Conservation (phyloP, 2,113 vertebrate species). For the Pica pica region DNA sequence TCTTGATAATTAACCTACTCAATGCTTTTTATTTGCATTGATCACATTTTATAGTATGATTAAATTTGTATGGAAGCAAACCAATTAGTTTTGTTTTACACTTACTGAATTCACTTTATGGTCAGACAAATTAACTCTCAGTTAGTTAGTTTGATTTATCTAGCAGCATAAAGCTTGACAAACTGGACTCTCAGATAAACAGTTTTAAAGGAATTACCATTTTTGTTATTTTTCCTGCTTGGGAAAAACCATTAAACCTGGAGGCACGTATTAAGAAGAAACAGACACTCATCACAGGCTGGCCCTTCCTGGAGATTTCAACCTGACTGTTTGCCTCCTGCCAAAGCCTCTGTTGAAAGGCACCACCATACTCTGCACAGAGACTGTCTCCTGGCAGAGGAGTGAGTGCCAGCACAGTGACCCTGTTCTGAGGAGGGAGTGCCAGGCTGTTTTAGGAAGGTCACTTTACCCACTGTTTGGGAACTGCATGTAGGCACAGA, state of each 20-base stretch:
- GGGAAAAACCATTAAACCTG: neutral
- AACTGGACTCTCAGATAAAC: conserved; percentile 8
- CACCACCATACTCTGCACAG: neutral
- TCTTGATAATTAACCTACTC: conserved; percentile 68
- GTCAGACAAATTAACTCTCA: conserved; percentile 77
- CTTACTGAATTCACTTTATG: conserved; percentile 76
- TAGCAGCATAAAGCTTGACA: conserved; percentile 40
- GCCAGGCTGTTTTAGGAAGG: neutral
- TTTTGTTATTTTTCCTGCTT: conserved; percentile 2
- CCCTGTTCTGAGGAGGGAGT: accelerated
- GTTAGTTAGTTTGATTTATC: conserved; percentile 75
- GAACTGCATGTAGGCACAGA: neutral
- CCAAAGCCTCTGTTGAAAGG: neutral
- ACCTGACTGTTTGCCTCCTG: neutral
- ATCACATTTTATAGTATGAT: conserved; percentile 80
- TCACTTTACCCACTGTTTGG: neutral
- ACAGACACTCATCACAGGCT: neutral
- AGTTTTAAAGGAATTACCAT: neutral
- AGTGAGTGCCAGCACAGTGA: neutral
- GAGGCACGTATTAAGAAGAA: neutral
- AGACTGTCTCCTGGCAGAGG: neutral
- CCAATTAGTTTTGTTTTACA: conserved; percentile 82
- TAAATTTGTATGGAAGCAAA: conserved; percentile 79
- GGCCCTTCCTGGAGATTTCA: neutral
- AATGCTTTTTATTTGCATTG: conserved; percentile 77